Evolutionary conservation across 1,140 invertebrate genomes (phyloP).

Genomic region (Eupeodes corollae): DNA sequence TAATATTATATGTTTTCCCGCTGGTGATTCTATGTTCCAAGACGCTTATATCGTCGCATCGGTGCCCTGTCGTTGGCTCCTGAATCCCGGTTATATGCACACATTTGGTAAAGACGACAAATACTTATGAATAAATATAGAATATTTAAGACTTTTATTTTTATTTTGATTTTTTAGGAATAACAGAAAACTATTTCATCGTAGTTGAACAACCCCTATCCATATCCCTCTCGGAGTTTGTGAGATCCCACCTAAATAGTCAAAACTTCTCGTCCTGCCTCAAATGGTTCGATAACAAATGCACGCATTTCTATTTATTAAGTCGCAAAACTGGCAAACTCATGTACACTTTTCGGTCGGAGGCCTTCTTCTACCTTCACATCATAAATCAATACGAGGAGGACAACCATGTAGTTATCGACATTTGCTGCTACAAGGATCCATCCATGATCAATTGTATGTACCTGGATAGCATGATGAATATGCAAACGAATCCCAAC

Average conservation of each 20-base stretch:
- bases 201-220: constrained; percentile 73
- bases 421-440: constrained; percentile 74
- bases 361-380: constrained; percentile 76
- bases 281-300: constrained; percentile 59
- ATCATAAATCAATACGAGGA: constrained; percentile 80
- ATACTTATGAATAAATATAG: background rate
- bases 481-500: constrained; percentile 64
- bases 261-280: constrained; percentile 50
- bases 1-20: constrained; percentile 58
- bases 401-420: constrained; percentile 58
- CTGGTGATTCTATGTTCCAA: constrained; percentile 52
- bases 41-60: constrained; percentile 55
- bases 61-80: constrained; percentile 58
- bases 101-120: constrained; percentile 54
- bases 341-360: constrained; percentile 49
- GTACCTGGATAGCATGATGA: constrained; percentile 69
- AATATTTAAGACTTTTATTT: background rate
- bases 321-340: constrained; percentile 49
- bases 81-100: constrained; percentile 79
- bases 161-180: constrained; percentile 11
- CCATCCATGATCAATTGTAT: constrained; percentile 73
- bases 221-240: constrained; percentile 49
- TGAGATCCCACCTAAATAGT: constrained; percentile 48
- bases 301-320: constrained; percentile 66
- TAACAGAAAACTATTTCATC: constrained; percentile 73